phyloP scores from a whole-genome alignment of 2,797 vertebrate genomes.

The Tachyglossus aculeatus region DNA sequence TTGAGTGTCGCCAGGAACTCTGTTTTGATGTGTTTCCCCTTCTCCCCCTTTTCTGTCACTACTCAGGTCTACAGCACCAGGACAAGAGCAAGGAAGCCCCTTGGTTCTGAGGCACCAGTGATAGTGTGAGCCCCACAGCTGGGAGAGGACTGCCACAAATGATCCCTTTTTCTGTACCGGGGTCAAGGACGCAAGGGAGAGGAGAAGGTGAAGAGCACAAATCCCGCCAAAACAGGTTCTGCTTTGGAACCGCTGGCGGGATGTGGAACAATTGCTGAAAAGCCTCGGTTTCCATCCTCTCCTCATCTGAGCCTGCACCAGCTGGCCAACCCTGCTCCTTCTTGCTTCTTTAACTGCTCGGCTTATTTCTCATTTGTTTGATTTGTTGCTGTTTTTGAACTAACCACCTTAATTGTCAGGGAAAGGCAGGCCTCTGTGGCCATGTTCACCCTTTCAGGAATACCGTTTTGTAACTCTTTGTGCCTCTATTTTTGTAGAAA shows the following conservation, averaged over 20 bases:
- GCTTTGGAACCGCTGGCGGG: constrained; percentile 62
- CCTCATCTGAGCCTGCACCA: constrained; percentile 76
- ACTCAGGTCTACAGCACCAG: constrained; percentile 86
- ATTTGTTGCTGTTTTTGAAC: constrained; percentile 60
- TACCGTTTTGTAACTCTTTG: constrained; percentile 72
- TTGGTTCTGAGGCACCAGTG: constrained; percentile 85
- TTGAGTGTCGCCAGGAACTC: no score
- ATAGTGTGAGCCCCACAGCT: constrained; percentile 41
- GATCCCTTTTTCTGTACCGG: constrained; percentile 36
- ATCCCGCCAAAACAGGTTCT: constrained; percentile 56
- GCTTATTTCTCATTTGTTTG: constrained; percentile 50
- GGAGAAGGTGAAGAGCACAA: constrained; percentile 58
- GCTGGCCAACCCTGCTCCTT: constrained; percentile 62
- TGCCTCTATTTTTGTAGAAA: constrained; percentile 81
- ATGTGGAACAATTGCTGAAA: constrained; percentile 55
- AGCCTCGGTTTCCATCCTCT: constrained; percentile 41
- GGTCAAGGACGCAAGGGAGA: constrained; percentile 38
- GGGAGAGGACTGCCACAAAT: constrained; percentile 18
- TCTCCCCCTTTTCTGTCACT: constrained; percentile 28
- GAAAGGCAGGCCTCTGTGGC: constrained; percentile 62
- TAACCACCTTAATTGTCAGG: constrained; percentile 62
- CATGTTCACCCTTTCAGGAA: constrained; percentile 73
- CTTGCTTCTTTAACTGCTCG: constrained; percentile 64
- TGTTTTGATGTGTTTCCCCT: not conserved
- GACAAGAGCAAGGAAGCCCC: constrained; percentile 89